Base-by-base conservation (phyloP, 2,888 invertebrate species). In the Entomobrya proxima region DNA sequence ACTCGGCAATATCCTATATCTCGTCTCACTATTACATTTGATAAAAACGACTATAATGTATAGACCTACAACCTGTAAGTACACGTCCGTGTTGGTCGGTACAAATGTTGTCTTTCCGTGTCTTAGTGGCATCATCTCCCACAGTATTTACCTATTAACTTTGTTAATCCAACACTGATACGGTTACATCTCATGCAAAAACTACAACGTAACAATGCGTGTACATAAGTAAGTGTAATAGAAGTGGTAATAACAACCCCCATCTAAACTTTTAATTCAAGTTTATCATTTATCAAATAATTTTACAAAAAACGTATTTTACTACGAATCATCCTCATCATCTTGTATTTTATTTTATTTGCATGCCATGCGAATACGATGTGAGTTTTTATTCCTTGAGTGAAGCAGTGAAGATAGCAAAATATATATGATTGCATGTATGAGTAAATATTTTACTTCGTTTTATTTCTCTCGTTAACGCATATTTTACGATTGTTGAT, bases 401-500 rank as follows among this genome's bases (percentile, higher is more conserved):
- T 40, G 27, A 6, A 21, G 74, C 52, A 18, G 72, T 40, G 27
- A 6, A 21, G 74, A 30, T 50, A 27, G 50, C 50, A 50, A 64
- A 64, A 37, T 24, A 64, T n/a, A 44, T 21, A 30, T 24, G 32
- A 6, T 21, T 67, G 69, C 52, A 47, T 44, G 78, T 27, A 58
- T 61, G 24, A 6, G 2, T 35, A 27, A 13, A 47, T 72, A 44
- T 72, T 47, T 44, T 78, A 32, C 13, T 78, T 11, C 30, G 4
- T 76, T 58, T 47, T 35, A 47, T 72, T 78, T 61, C 32, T 44
- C 77, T 77, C 77, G 67, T 67, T 78, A 78, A 78, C 78, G 64
- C 67, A 78, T 13, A 32, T 15, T 77, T 77, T 77, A 52, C 15
- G 21, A 77, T 47, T 50, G 61, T 37, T 77, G n/a, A 44, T 61